These are phyloP conservation scores for Amblyopsis rosae DNA, from an alignment of 2,113 vertebrate genomes.

Conservation along the genomic window DNA sequence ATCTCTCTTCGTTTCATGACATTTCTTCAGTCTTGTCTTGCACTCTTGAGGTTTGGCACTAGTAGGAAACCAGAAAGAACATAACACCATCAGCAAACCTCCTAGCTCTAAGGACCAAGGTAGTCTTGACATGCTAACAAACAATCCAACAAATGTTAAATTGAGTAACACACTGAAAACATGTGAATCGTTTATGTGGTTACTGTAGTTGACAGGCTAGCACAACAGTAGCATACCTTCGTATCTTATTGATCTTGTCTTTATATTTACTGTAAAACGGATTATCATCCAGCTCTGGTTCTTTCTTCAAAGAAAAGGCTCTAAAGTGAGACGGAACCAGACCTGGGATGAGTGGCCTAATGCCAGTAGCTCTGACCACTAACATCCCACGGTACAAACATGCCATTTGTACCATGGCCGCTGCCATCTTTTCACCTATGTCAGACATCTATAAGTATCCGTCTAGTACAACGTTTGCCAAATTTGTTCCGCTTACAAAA, in stretches of 20 bases:
- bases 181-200: too few relatives aligned
- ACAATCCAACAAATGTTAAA: not conserved
- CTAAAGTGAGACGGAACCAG: conserved; percentile 77
- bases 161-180: too few relatives aligned
- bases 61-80: conserved; percentile 11
- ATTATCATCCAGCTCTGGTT: conserved; percentile 81
- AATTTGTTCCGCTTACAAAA: too few relatives aligned
- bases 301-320: conserved; percentile 79
- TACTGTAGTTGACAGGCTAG: too few relatives aligned
- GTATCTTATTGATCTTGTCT: conserved; percentile 87
- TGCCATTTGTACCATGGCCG: conserved; percentile 78
- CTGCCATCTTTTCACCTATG: conserved; percentile 74
- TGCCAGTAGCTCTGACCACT: conserved; percentile 77
- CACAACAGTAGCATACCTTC: conserved; percentile 75
- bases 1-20: conserved; percentile 78
- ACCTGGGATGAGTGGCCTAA: conserved; percentile 79
- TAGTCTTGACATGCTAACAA: not conserved
- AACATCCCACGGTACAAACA: conserved; percentile 81
- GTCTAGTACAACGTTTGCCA: conserved; percentile 2
- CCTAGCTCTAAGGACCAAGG: not conserved
- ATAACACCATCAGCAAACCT: not conserved
- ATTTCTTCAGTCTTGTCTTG: conserved; percentile 81
- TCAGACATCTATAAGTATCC: conserved; percentile 70
- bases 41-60: conserved; percentile 87
- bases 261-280: conserved; percentile 88